Percentiles rank a stretch among this genome's conserved stretches.
Evolutionary conservation across 2,797 vertebrate genomes (phyloP).

Genomic region (Hybognathus amarus): DNA sequence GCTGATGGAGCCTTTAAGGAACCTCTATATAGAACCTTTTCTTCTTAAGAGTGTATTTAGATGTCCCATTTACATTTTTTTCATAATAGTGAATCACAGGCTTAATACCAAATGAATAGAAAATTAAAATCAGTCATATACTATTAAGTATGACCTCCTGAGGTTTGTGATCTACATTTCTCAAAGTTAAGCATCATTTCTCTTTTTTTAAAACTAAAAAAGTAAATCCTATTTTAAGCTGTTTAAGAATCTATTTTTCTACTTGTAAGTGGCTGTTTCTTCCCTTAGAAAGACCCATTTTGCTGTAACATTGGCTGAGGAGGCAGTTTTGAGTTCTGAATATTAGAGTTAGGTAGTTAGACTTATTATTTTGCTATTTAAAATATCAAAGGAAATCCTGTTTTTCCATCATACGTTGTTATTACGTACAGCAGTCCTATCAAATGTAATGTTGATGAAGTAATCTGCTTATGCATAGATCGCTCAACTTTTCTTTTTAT

Average conservation of each 20-base stretch:
- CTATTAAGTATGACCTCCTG: background rate
- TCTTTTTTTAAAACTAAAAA: background rate
- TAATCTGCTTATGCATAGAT: background rate
- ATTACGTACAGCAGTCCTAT: background rate
- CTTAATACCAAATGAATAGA: background rate
- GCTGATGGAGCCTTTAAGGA: no score
- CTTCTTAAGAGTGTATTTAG: background rate
- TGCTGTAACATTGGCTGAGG: background rate
- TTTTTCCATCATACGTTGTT: background rate
- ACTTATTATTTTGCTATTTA: background rate
- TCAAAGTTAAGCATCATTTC: background rate
- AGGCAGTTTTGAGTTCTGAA: background rate
- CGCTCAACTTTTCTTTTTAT: background rate
- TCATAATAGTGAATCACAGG: background rate
- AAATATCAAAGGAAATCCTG: background rate
- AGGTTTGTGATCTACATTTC: background rate
- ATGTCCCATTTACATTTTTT: background rate
- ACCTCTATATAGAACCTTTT: no score
- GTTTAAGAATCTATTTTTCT: background rate
- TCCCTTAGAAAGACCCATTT: background rate
- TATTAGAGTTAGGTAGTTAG: background rate
- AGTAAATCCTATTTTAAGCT: background rate
- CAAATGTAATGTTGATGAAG: conserved; percentile 11
- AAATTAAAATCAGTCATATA: background rate
- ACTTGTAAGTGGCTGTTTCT: background rate